A percentile compares a stretch with the other conserved stretches of the same genome.
Conservation (phyloP, 2,888 invertebrate species). For the Lasius fuliginosus region DNA sequence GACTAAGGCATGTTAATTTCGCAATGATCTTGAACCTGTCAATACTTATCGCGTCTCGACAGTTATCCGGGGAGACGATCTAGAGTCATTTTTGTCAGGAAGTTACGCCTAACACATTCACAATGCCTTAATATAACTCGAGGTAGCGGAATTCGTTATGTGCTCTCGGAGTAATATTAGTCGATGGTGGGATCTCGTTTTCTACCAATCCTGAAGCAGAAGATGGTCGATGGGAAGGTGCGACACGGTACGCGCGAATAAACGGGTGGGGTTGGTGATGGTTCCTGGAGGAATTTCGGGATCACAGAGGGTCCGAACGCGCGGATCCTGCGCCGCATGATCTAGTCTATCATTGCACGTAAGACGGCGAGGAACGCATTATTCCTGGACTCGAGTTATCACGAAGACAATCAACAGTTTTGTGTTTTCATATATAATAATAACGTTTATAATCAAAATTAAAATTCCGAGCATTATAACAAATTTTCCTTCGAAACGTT, state of each 20-base stretch:
- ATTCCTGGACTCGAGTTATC: neutral
- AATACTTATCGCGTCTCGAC: neutral
- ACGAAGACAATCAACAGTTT: neutral
- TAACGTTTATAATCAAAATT: slow-evolving; percentile 21
- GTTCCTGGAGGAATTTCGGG: slow-evolving; percentile 82
- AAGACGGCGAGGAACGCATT: slow-evolving; percentile 61
- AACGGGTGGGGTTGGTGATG: slow-evolving; percentile 69
- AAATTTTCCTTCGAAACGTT: neutral
- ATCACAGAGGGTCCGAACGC: slow-evolving; percentile 55
- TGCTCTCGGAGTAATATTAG: slow-evolving; percentile 57
- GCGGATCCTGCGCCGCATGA: slow-evolving; percentile 63
- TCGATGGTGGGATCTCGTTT: slow-evolving; percentile 71
- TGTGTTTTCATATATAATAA: slow-evolving; percentile 22
- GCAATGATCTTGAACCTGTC: slow-evolving; percentile 47
- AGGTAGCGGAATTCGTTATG: slow-evolving; percentile 67
- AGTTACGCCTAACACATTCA: slow-evolving; percentile 62
- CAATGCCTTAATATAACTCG: slow-evolving; percentile 77
- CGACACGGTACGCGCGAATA: slow-evolving; percentile 44
- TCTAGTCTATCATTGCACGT: slow-evolving; percentile 71
- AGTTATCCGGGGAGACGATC: slow-evolving; percentile 52
- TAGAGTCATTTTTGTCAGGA: slow-evolving; percentile 62
- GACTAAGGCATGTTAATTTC: slow-evolving; percentile 8
- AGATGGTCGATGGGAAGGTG: slow-evolving; percentile 67
- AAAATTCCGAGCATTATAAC: neutral
- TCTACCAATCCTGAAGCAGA: slow-evolving; percentile 76